A percentile compares a stretch with the other conserved stretches of the same genome.
These are phyloP conservation scores for Typhlomys cinereus DNA, from an alignment of 2,113 vertebrate species.

Conservation along the genomic window DNA sequence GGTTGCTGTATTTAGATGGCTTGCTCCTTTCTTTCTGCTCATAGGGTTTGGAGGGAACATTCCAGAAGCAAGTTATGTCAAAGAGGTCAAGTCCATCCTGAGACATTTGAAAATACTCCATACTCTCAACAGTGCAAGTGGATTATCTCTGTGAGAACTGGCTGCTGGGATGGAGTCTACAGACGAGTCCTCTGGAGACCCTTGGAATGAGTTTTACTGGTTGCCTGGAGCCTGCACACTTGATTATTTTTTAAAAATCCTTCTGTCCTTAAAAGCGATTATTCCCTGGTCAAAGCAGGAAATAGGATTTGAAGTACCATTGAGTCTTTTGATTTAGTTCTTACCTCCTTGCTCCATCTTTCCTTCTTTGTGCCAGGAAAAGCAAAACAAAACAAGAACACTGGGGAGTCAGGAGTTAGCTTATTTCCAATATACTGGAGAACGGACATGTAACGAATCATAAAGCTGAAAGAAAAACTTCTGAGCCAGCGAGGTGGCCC, in stretches of 20 bases:
- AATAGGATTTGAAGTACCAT: constrained; percentile 67
- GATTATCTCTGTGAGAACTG: constrained; percentile 35
- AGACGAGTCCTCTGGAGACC: background rate
- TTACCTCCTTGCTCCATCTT: background rate
- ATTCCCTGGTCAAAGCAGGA: constrained; percentile 52
- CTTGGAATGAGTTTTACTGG: background rate
- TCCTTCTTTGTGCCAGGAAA: background rate
- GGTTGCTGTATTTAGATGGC: background rate
- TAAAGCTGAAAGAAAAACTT: no score
- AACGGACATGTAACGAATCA: constrained; percentile 59
- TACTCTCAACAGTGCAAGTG: background rate
- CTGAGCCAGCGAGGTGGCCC: no score
- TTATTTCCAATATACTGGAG: constrained; percentile 21
- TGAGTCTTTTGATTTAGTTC: constrained; percentile 33
- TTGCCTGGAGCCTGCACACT: background rate
- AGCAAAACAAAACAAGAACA: background rate
- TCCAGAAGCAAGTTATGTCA: background rate
- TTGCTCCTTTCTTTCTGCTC: background rate
- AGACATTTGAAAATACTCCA: constrained; percentile 20
- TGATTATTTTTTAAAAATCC: background rate
- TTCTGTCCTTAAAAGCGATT: constrained; percentile 55
- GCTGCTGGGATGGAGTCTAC: background rate
- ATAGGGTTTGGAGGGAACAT: background rate
- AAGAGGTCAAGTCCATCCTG: background rate
- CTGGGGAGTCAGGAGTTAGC: constrained; percentile 34